phyloP scores from a whole-genome alignment of 2,113 vertebrate genomes.

The western clawed frog (Xenopus tropicalis) region UCB_Xtro_10.0 CM004443.2:15998001-15998500 shows the following conservation, averaged over 20 bases:
- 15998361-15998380: too few relatives aligned
- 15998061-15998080: conserved; percentile 1
- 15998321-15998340: too few relatives aligned
- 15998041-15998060: conserved; percentile 14
- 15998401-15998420: too few relatives aligned
- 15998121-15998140: conserved; percentile 35
- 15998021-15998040: not conserved
- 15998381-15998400: too few relatives aligned
- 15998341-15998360: too few relatives aligned
- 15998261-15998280: not conserved
- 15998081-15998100: conserved; percentile 8
- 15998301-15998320: too few relatives aligned
- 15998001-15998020: not conserved
- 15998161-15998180: not conserved
- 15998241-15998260: not conserved
- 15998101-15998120: not conserved
- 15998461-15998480: not conserved
- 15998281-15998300: not conserved
- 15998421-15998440: not conserved
- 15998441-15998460: not conserved
- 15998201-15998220: not conserved
- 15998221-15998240: not conserved
- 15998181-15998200: conserved; percentile 16
- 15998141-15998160: not conserved
- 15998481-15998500: too few relatives aligned